phyloP scores from a whole-genome alignment of 2,797 vertebrate species.

The Emys orbicularis region DNA sequence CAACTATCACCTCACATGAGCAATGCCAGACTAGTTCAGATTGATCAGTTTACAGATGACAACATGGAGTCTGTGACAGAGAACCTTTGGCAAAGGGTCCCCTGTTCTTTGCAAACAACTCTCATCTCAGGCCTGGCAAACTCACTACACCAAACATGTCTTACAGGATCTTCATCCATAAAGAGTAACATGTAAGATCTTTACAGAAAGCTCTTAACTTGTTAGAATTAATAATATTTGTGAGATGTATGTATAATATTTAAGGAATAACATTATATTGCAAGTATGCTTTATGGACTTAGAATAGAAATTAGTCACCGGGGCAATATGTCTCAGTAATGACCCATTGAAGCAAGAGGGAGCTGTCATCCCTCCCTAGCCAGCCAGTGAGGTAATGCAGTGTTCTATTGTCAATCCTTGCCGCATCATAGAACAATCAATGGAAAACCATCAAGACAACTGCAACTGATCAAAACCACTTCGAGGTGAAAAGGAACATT shows the following conservation, averaged over 20 bases:
- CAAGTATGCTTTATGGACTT: background rate
- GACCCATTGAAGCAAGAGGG: background rate
- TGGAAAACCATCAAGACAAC: background rate
- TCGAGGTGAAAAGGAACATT: background rate
- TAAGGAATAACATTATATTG: too few species aligned
- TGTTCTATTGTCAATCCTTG: background rate
- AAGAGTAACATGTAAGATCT: too few species aligned
- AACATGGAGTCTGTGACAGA: background rate
- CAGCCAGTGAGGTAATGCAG: background rate
- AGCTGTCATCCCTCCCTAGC: background rate
- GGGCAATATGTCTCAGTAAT: background rate
- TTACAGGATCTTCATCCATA: too few species aligned
- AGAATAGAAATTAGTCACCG: background rate
- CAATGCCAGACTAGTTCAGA: background rate
- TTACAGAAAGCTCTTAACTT: too few species aligned
- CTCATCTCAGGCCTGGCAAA: too few species aligned
- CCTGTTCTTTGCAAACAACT: too few species aligned
- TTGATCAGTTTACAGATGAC: accelerated
- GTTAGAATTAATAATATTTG: too few species aligned
- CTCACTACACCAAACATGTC: too few species aligned
- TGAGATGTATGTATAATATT: too few species aligned
- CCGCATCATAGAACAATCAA: background rate
- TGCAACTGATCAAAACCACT: background rate
- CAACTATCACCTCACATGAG: background rate
- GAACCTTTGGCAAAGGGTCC: too few species aligned